Base-by-base conservation (phyloP, 2,113 vertebrate genomes). In the Desmodus rotundus region DNA sequence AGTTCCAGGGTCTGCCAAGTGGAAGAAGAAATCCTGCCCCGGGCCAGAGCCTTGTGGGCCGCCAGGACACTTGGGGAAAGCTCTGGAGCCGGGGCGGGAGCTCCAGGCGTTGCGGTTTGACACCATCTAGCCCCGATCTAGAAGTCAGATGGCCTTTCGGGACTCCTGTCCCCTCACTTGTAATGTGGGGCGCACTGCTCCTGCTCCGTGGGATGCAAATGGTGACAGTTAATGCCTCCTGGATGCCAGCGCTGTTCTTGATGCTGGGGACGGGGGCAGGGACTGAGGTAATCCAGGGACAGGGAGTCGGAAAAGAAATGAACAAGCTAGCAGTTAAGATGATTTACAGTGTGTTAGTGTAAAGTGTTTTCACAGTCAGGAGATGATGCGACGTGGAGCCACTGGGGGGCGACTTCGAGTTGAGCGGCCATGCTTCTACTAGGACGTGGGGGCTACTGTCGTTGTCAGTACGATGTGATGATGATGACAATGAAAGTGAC, bases 311-410 rank as follows among this genome's bases (percentile, higher is more conserved):
- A 17, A 47, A 26, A 5, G 33, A 58, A 41, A 63, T 24, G 24
- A 13, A 63, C 4, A 31, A 63, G 26, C 58, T 31, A 28, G 28
- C 14, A 31, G 24, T 5, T 20, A 15, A 43, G 67, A 33, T 33
- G 15, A 3, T 1, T 33, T 50, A 47, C 22, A 22, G 2, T 6
- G 56, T 31, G 13, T 2, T 4, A 26, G 15, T 2, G 28, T 6
- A 1, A 1, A 11, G 43, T 36, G 76, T 5, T 28, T 1, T 70
- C 8, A 10, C 31, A 61, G 31, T 8, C 20, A 28, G 72, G 50
- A 31, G 36, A 17, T 50, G n/a, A 47, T 3, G 41, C n/a, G 22
- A 26, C 33, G 24, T 8, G 54, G 61, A 20, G 45, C 9, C 1
- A 9, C 41, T 10, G 0, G 38, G 78, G 54, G 22, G 43, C 0